These are phyloP conservation scores for Actenoides hombroni DNA, from an alignment of 2,113 vertebrate genomes.

Conservation along the genomic window DNA sequence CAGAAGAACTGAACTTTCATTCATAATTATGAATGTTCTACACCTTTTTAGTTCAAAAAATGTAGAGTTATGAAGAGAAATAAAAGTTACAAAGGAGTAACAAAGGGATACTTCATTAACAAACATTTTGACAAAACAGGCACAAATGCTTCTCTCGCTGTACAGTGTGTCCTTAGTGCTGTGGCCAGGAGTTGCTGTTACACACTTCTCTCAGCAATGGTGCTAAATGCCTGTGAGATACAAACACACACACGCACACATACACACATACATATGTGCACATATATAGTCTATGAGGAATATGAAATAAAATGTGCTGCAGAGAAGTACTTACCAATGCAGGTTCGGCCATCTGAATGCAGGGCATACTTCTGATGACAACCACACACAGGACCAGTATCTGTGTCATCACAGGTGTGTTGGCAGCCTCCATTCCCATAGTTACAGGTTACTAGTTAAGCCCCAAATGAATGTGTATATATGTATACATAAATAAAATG, in stretches of 20 bases:
- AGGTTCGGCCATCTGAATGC: slow-evolving; percentile 93
- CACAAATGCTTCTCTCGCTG: neutral
- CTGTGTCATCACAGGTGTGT: slow-evolving; percentile 95
- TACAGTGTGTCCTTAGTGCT: neutral
- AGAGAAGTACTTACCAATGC: slow-evolving; percentile 89
- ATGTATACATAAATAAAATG: slow-evolving; percentile 71
- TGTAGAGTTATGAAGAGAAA: neutral
- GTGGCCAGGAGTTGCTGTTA: neutral
- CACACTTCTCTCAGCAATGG: neutral
- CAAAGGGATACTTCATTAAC: neutral
- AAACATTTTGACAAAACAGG: neutral
- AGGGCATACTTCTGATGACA: slow-evolving; percentile 98
- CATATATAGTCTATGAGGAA: neutral
- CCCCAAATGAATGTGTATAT: slow-evolving; percentile 64
- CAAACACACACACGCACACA: neutral
- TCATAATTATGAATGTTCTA: neutral
- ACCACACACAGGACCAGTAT: slow-evolving; percentile 89
- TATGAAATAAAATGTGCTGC: neutral
- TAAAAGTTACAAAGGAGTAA: neutral
- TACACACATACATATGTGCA: neutral
- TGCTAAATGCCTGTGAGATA: neutral
- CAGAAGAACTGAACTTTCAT: neutral
- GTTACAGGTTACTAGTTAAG: slow-evolving; percentile 95
- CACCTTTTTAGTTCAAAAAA: neutral
- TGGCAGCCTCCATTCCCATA: slow-evolving; percentile 98